Base-by-base conservation (phyloP, 2,113 vertebrate species). In the Trichechus manatus region DNA sequence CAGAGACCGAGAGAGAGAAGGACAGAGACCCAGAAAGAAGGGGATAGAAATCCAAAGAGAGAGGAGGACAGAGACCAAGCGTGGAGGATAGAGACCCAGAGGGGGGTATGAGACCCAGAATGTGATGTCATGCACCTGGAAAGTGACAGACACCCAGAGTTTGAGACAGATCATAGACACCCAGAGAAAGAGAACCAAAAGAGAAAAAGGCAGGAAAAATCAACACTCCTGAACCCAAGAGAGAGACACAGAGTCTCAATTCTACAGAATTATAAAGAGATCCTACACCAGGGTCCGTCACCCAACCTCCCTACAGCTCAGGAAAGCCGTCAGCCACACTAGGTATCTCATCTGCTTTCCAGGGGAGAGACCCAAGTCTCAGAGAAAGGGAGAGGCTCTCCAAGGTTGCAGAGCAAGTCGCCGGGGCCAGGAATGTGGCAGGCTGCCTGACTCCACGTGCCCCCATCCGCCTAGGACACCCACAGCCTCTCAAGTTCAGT, bases 331-430 rank as follows among this genome's bases (percentile, higher is more conserved):
- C 42, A 31, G 82, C 66, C 33, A 47, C 25, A 25, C 59, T 47
- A 27, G 29, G n/a, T 3, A 29, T 31, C 70, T 59, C 19, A 6
- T n/a, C 1, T 83, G 22, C 75, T 78, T 90, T 74, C 95, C 78
- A 42, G 75, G 95, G 64, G 44, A 82, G 87, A 75, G 64, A 78
- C 27, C 31, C 27, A 66, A 80, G 47, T 44, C 82, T 96, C 36
- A 42, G 47, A 44, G 53, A 70, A 70, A 10, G 75, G 72, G 42
- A 36, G 3, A 9, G 42, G 87, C 87, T 84, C 87, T 64, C 79
- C 64, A 78, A 95, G 88, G 82, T 96, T 74, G 3, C 15, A 1
- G 31, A 64, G 82, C 80, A 29, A n/a, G 50, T 78, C 47, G 17
- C 29, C 11, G 2, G 31, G 80, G 31, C 19, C 27, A 29, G 39